Base-by-base conservation (phyloP, 2,888 invertebrate genomes). In the Ochropleura plecta region DNA sequence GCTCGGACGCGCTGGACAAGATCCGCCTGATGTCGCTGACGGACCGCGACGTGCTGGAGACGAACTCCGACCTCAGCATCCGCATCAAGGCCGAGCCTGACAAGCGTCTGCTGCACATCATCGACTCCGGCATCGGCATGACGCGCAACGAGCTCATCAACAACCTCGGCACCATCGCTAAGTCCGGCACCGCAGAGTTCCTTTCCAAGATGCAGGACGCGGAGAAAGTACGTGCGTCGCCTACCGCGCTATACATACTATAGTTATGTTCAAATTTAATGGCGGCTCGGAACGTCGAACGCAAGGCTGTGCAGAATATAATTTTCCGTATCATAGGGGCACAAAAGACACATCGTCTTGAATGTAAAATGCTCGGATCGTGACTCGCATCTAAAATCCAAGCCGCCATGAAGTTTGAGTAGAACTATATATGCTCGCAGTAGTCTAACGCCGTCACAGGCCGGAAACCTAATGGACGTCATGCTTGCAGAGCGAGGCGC, bases 1-100 rank as follows among this genome's bases (percentile, higher is more conserved):
- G 99, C 0, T 99, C 99, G 0, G 99, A 99, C 97, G 99, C 99
- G 60, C 97, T 99, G 84, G 99, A 99, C 96, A 99, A 99, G 95
- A 99, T 99, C 90, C 98, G 99, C 44, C 97, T 99, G 87, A 94
- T 99, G 78, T 98, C 99, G 3, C 96, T 99, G 72, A 99, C 99
- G 0, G 98, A 99, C 90, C 98, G 98, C 87, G 96, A 97, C 74
- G 98, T 98, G 73, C 95, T 99, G 82, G 97, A 97, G 49, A 96
- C 98, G 14, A 98, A 98, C 89, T 97, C 98, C 0, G 99, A 99
- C 90, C 95, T 99, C 76, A 97, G 98, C 86, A 98, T 99, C 84
- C 98, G 98, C 93, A 99, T 99, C 90, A 99, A 98, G 92, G 98
- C 99, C 0, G 99, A 99, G 91, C 98, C 99, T 91, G 99, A 99